Conservation (phyloP, 2,888 invertebrate genomes). For the Bruchidius siliquastri region DNA sequence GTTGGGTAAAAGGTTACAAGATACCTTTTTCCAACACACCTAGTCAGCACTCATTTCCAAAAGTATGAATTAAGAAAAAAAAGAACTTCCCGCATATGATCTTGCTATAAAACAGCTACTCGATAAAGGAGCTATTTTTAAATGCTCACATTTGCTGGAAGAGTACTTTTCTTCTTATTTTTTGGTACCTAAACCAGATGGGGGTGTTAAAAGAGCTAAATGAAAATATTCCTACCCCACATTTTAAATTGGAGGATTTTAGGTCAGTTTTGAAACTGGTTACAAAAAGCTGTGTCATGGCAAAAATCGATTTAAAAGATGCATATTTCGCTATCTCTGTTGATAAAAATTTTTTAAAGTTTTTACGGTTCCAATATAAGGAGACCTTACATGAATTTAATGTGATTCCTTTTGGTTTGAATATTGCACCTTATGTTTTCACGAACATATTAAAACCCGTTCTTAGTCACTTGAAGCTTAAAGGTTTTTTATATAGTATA, state of each 20-base stretch:
- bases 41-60: background rate
- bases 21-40: conserved; percentile 1
- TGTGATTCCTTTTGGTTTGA: no score
- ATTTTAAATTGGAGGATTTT: conserved; percentile 3
- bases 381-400: background rate
- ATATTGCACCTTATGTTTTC: background rate
- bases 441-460: conserved; percentile 4
- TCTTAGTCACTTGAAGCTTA: background rate
- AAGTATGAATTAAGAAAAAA: conserved; percentile 1
- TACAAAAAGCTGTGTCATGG: background rate
- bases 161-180: conserved; percentile 6
- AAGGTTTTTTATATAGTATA: background rate
- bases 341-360: background rate
- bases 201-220: conserved; percentile 3
- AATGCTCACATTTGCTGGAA: background rate
- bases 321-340: conserved; percentile 3
- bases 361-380: background rate
- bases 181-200: conserved; percentile 4
- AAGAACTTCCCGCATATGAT: background rate
- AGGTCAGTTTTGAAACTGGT: background rate
- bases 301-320: conserved; percentile 2
- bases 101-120: background rate
- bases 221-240: conserved; percentile 1
- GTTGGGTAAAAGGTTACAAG: conserved; percentile 1
- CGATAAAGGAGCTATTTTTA: conserved; percentile 1